These are phyloP conservation scores for Progne subis DNA, from an alignment of 2,113 vertebrate genomes.

Conservation along the genomic window DNA sequence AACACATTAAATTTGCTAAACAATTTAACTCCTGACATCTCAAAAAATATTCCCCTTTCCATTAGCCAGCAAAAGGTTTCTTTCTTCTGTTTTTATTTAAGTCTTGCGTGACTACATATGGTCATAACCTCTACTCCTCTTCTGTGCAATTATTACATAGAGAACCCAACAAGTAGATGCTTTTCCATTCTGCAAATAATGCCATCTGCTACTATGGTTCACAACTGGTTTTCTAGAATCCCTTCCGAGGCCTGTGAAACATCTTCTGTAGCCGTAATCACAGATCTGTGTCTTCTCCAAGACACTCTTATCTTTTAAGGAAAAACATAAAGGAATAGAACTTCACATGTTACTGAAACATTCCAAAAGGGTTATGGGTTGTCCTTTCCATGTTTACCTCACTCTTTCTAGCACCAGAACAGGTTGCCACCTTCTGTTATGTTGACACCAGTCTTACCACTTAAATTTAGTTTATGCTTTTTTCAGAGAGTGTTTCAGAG, in stretches of 20 bases:
- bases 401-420: not conserved
- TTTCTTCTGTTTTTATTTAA: not conserved
- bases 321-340: not conserved
- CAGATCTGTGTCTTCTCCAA: not conserved
- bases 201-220: not conserved
- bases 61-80: not conserved
- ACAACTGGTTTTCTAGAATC: not conserved
- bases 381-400: not conserved
- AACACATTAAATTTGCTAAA: not conserved
- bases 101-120: not conserved
- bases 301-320: not conserved
- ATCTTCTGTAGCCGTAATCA: not conserved
- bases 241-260: not conserved
- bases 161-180: not conserved
- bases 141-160: not conserved
- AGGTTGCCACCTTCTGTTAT: not conserved
- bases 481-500: not conserved
- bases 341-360: not conserved
- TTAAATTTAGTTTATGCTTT: not conserved
- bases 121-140: not conserved
- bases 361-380: not conserved
- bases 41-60: not conserved
- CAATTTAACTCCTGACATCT: not conserved
- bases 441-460: not conserved
- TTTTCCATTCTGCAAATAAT: not conserved